phyloP scores from a whole-genome alignment of 2,113 vertebrate genomes.

The Zosterops japonicus region DNA sequence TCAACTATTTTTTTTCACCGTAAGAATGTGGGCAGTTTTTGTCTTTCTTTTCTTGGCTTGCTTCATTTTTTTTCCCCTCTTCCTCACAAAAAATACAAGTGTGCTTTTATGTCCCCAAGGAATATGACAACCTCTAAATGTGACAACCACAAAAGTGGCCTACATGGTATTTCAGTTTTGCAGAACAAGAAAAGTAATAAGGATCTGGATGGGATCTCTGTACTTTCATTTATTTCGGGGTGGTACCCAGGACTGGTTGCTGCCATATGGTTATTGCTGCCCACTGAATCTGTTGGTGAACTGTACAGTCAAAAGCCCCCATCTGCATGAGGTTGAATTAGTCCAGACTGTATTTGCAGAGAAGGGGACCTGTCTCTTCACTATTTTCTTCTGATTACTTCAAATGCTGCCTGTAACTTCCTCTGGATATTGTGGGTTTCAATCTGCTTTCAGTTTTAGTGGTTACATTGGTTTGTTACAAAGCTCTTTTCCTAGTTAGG shows the following conservation, averaged over 20 bases:
- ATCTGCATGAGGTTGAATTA: not conserved
- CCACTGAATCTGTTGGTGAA: not conserved
- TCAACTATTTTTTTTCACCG: not conserved
- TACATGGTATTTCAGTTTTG: not conserved
- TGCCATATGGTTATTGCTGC: not conserved
- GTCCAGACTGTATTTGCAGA: not conserved
- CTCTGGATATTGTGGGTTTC: slow-evolving; percentile 23
- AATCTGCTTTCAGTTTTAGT: slow-evolving; percentile 45
- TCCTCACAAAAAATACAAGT: not conserved
- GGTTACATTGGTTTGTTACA: slow-evolving; percentile 3
- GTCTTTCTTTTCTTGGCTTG: not conserved
- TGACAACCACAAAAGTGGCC: not conserved
- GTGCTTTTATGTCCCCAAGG: not conserved
- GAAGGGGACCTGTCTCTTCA: not conserved
- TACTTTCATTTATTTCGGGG: not conserved
- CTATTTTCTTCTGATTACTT: not conserved
- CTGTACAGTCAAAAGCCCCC: not conserved
- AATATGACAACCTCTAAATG: not conserved
- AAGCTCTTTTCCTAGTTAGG: not conserved
- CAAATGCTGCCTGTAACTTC: not conserved
- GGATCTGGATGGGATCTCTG: not conserved
- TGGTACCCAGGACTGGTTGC: not conserved
- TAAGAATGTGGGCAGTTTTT: not conserved
- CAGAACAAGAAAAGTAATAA: not conserved
- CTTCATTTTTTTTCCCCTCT: not conserved